These are phyloP conservation scores for Labrus mixtus DNA, from an alignment of 2,113 vertebrate genomes.

Conservation along the genomic window DNA sequence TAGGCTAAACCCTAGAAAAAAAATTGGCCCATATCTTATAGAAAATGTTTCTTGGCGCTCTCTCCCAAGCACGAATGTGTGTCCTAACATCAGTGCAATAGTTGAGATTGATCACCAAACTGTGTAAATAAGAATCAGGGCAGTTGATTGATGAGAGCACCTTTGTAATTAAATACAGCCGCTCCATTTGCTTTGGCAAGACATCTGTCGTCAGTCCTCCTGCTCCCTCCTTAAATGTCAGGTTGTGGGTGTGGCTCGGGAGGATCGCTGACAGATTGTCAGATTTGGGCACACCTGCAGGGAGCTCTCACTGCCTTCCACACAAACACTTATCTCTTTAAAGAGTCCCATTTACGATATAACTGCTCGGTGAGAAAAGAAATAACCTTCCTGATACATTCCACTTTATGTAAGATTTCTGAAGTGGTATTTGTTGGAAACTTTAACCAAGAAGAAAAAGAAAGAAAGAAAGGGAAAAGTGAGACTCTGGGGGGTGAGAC, in stretches of 20 bases:
- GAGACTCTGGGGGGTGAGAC: constrained; percentile 20
- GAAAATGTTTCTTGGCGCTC: constrained; percentile 27
- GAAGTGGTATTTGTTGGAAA: constrained; percentile 17
- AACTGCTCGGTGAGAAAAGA: constrained; percentile 17
- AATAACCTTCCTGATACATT: neutral
- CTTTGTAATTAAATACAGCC: constrained; percentile 78
- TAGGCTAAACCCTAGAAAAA: neutral
- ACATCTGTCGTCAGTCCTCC: constrained; percentile 71
- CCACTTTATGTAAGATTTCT: constrained; percentile 5
- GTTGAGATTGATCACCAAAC: constrained; percentile 58
- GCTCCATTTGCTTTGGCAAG: constrained; percentile 78
- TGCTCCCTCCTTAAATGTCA: constrained; percentile 67
- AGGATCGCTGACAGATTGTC: constrained; percentile 74
- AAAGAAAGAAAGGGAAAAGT: constrained; percentile 6
- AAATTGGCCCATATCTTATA: constrained; percentile 32
- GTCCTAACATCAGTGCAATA: constrained; percentile 3
- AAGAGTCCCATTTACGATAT: constrained; percentile 27
- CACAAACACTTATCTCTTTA: constrained; percentile 45
- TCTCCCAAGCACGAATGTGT: constrained; percentile 39
- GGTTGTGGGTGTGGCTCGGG: constrained; percentile 68
- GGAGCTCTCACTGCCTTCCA: constrained; percentile 49
- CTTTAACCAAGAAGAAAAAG: constrained; percentile 29
- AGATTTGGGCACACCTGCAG: constrained; percentile 76
- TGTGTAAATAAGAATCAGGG: constrained; percentile 70
- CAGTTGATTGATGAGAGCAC: constrained; percentile 76